A percentile compares a stretch with the other conserved stretches of the same genome.
These are phyloP conservation scores for Epinephelus awoara DNA, from an alignment of 2,797 vertebrate species.

Conservation along the genomic window DNA sequence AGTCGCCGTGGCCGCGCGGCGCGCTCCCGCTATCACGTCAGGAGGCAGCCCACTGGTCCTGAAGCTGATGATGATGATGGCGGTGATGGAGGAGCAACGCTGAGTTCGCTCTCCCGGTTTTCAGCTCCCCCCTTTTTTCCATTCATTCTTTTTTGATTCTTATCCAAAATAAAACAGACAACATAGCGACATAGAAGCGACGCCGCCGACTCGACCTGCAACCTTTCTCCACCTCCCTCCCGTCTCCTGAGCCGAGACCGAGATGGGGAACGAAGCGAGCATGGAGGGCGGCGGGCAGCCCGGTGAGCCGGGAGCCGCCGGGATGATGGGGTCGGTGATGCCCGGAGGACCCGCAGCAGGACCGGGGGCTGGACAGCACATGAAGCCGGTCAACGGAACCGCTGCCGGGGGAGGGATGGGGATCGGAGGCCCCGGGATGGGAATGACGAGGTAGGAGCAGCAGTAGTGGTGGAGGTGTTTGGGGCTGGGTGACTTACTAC, in stretches of 20 bases:
- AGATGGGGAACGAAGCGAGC: slow-evolving; percentile 90
- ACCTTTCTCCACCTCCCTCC: slow-evolving; percentile 65
- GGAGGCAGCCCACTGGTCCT: slow-evolving; percentile 75
- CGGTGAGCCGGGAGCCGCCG: slow-evolving; percentile 80
- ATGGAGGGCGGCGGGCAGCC: slow-evolving; percentile 86
- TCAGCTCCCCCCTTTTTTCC: slow-evolving; percentile 42
- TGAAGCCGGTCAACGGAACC: slow-evolving; percentile 87
- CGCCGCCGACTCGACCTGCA: slow-evolving; percentile 40
- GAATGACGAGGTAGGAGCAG: slow-evolving; percentile 81
- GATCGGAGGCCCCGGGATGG: slow-evolving; percentile 82
- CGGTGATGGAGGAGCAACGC: slow-evolving; percentile 77
- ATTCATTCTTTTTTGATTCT: slow-evolving; percentile 41
- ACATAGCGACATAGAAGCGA: slow-evolving; percentile 35
- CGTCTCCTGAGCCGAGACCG: slow-evolving; percentile 75
- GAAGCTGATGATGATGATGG: slow-evolving; percentile 79
- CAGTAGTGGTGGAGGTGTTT: slow-evolving; percentile 17
- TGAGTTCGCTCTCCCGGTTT: slow-evolving; percentile 71
- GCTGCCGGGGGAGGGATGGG: slow-evolving; percentile 85
- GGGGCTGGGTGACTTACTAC: slow-evolving; percentile 29
- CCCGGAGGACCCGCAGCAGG: slow-evolving; percentile 79
- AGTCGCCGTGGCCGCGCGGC: slow-evolving; percentile 56
- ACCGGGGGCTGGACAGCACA: slow-evolving; percentile 81
- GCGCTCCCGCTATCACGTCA: slow-evolving; percentile 76
- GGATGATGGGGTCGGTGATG: slow-evolving; percentile 79
- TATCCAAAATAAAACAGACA: background rate